Evolutionary conservation across 2,113 vertebrate species (phyloP), one percentile per base, ranked within the genome.

Genomic region (Podarcis cretensis): DNA sequence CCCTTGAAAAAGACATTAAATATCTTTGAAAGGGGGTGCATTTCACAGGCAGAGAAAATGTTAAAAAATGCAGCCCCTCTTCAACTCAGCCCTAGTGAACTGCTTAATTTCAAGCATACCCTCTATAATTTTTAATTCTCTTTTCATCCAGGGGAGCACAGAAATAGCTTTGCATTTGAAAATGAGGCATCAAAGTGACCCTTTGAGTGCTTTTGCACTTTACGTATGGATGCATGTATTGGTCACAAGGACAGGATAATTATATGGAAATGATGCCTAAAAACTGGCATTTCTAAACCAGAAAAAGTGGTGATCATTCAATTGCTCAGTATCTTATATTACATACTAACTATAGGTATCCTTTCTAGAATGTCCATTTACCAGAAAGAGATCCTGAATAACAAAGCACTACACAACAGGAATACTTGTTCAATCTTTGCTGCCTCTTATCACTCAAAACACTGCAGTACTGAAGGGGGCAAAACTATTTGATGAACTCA

Each of bases 241-340:
- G 32, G 14, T 35, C 16, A 5, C n/a, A 37, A 35, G 16, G 35
- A 32, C n/a, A 73, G 16, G 71, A 32, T 32, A 74, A 18, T 16
- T 4, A 74, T 74, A 35, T 35, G n/a, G 73, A 74, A 12, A 83
- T 7, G 10, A 12, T 90, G n/a, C 6, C 68, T 0, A 92, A 83
- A 89, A 89, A 2, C 14, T 35, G 40, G n/a, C 40, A 48, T 63
- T 79, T 59, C 74, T 18, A 30, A 2, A 40, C 0, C 68, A 37
- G 78, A 89, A 84, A 92, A 92, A 92, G 83, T 74, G 14, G n/a
- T 43, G 86, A 68, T 30, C 81, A 35, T 66, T 37, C 35, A 54
- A 30, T 76, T 90, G 79, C 32, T 81, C 40, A 57, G 71, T 65
- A 66, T 16, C 48, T 48, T 37, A 82, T 40, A 48, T 32, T 5